Evolutionary conservation across 2,888 invertebrate genomes (phyloP), one percentile per base, ranked within the genome.

Genomic region (Cheilosia variabilis): DNA sequence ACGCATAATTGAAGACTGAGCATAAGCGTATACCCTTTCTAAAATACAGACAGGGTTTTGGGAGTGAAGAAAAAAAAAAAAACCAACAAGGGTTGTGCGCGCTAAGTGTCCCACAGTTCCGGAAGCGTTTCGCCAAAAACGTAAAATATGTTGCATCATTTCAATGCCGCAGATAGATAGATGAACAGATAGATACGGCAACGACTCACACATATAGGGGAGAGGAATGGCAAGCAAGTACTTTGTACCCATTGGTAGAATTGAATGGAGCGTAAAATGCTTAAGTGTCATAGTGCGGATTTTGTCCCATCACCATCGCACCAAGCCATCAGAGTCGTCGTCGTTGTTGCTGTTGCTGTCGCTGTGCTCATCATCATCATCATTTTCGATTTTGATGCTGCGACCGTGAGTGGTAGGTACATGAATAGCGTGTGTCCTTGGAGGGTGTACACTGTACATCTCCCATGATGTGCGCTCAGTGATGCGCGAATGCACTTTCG

Each of bases 201-300:
- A 15, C 53, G 19, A n/a, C 2, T 5, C 58, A 31, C 55, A 47
- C 17, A 7, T 7, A 2, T 13, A 31, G n/a, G 55, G 22, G 7
- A 47, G 58, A 17, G 34, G 43, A 34, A 78, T 73, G 66, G 37
- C 65, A 58, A 58, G 60, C 52, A 76, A 73, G 84, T 66, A 76
- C 69, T 68, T 68, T 62, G 63, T 78, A 71, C 60, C 80, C 75
- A 86, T 79, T 80, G 76, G 80, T 76, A 71, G 69, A 80, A 80
- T 80, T 86, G 84, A 86, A 86, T 86, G 84, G 80, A 86, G 84
- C 84, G 84, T 86, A 80, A 86, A 86, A 86, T 86, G 76, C 80
- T 86, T 76, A 80, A 86, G 84, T 86, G 84, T 80, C 80, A 86
- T 86, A 80, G 84, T 86, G 84, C 84, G 79, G 83, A 83, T 83